These are phyloP conservation scores for Brachynemurus nebulosus DNA, from an alignment of 2,888 invertebrate species.

Conservation along the genomic window DNA sequence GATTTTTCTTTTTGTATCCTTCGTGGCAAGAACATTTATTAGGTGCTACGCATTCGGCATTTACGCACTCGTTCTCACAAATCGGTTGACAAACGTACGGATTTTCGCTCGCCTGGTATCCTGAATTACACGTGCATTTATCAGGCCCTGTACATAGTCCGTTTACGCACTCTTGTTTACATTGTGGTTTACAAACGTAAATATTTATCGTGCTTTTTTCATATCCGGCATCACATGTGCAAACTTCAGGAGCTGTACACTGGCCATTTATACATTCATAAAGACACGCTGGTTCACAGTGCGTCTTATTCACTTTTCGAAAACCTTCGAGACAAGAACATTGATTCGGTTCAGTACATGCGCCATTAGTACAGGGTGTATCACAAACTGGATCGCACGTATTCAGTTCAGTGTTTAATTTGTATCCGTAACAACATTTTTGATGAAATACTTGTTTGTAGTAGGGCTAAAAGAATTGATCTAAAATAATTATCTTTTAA, in stretches of 20 bases:
- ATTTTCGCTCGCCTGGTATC: conserved; percentile 19
- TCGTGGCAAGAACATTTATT: conserved; percentile 10
- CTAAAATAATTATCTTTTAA: too few species aligned
- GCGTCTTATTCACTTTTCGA: conserved; percentile 17
- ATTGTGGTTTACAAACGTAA: conserved; percentile 10
- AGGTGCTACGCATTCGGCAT: conserved; percentile 8
- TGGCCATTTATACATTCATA: conserved; percentile 26
- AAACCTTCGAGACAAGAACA: conserved; percentile 29
- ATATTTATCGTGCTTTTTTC: neutral
- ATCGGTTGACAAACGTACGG: neutral
- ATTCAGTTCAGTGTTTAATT: neutral
- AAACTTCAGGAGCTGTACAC: conserved; percentile 16
- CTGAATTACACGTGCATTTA: conserved; percentile 26
- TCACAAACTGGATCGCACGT: conserved; percentile 36
- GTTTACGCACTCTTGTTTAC: conserved; percentile 15
- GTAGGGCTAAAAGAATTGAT: too few species aligned
- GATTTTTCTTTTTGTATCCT: conserved; percentile 13
- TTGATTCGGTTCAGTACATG: conserved; percentile 30
- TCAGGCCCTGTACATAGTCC: conserved; percentile 26
- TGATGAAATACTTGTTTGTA: too few species aligned
- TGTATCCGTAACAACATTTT: conserved; percentile 20
- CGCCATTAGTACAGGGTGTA: conserved; percentile 32
- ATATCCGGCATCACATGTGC: conserved; percentile 23
- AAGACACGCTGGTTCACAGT: conserved; percentile 12
- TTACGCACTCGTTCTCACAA: conserved; percentile 8